Evolutionary conservation across 2,797 vertebrate genomes (phyloP).

Genomic region (Tenualosa ilisha): DNA sequence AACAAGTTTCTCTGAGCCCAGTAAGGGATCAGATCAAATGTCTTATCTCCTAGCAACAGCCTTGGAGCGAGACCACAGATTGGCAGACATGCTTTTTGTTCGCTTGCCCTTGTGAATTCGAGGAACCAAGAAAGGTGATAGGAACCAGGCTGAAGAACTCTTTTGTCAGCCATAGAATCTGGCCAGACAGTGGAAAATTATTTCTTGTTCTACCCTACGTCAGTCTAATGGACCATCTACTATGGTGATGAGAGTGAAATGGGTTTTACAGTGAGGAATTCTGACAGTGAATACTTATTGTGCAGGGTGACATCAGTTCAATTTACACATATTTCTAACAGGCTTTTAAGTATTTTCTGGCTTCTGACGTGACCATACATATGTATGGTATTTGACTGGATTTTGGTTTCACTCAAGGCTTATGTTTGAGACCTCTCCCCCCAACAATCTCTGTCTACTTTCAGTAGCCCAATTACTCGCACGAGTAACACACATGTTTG

Average conservation of each 20-base stretch:
- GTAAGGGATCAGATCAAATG: conserved; percentile 36
- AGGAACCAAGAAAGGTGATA: not conserved
- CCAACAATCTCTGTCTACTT: not conserved
- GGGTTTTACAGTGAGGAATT: not conserved
- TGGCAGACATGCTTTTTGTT: not conserved
- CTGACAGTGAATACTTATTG: not conserved
- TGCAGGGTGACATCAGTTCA: not conserved
- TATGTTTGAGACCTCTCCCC: not conserved
- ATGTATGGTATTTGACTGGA: not conserved
- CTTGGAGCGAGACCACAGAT: not conserved
- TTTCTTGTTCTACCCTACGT: not conserved
- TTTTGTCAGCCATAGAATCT: not conserved
- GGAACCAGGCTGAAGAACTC: not conserved
- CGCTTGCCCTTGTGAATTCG: not conserved
- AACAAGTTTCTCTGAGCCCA: conserved; percentile 20
- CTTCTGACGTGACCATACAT: not conserved
- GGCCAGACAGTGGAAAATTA: not conserved
- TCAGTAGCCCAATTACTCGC: not conserved
- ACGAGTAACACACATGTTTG: not conserved
- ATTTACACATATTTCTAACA: not conserved
- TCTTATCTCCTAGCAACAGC: conserved; percentile 40
- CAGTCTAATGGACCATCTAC: not conserved
- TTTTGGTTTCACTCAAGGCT: not conserved
- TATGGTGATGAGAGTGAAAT: not conserved
- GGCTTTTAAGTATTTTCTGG: not conserved